Percentiles rank a stretch among this genome's conserved stretches.
phyloP scores from a whole-genome alignment of 2,888 invertebrate species.

The Lapara coniferarum region DNA sequence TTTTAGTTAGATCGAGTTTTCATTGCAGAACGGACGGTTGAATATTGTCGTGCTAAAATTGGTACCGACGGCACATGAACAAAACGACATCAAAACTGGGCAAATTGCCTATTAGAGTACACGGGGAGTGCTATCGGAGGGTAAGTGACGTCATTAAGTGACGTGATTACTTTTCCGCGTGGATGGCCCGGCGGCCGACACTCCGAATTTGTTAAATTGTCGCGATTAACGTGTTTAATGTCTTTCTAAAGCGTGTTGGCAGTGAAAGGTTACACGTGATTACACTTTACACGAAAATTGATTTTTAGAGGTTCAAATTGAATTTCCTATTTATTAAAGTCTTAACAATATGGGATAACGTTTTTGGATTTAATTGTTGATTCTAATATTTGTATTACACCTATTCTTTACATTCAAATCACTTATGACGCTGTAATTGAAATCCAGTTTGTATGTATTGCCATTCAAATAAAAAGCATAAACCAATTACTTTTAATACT shows the following conservation, averaged over 20 bases:
- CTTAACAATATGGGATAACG: too few relatives aligned
- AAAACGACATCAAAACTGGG: slow-evolving; percentile 65
- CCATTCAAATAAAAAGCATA: neutral
- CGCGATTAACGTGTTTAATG: slow-evolving; percentile 79
- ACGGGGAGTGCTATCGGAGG: slow-evolving; percentile 49
- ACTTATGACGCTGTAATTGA: neutral
- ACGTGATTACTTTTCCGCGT: slow-evolving; percentile 82
- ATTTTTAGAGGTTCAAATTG: slow-evolving; percentile 7
- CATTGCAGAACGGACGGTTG: neutral
- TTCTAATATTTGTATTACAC: too few relatives aligned
- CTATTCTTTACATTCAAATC: neutral
- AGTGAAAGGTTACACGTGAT: slow-evolving; percentile 51
- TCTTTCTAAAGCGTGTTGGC: slow-evolving; percentile 67
- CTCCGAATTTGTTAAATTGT: slow-evolving; percentile 78
- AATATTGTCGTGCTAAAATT: slow-evolving; percentile 15
- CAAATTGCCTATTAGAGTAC: slow-evolving; percentile 77
- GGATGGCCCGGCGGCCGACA: slow-evolving; percentile 67
- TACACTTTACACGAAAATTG: slow-evolving; percentile 25
- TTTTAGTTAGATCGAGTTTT: neutral
- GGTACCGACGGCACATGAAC: slow-evolving; percentile 37
- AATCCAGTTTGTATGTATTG: neutral
- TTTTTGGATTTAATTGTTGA: neutral
- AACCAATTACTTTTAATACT: slow-evolving; percentile 23
- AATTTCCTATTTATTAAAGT: neutral
- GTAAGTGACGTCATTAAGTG: slow-evolving; percentile 80